phyloP scores from a whole-genome alignment of 30 jellyfish, hydroid and myxozoan genomes.

The Aurelia sp. region DNA sequence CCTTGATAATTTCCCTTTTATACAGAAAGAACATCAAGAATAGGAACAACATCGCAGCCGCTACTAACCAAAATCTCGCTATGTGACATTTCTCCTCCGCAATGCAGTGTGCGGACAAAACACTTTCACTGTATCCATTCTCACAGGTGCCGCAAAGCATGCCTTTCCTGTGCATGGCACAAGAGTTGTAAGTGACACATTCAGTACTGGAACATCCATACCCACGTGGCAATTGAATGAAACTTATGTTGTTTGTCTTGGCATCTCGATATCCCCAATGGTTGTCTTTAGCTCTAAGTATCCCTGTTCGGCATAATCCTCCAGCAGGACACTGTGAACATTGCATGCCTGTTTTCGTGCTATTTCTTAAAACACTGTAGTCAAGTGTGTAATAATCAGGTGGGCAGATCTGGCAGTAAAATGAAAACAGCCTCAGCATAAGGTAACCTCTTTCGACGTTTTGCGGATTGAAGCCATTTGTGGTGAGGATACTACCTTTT shows the following conservation, averaged over 20 bases:
- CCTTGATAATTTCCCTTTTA: background rate
- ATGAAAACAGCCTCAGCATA: background rate
- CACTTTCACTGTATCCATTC: background rate
- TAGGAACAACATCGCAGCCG: background rate
- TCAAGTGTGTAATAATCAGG: background rate
- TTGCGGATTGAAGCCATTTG: background rate
- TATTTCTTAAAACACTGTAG: background rate
- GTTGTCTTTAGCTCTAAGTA: background rate
- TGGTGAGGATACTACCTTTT: background rate
- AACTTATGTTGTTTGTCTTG: background rate
- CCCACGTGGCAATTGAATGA: background rate
- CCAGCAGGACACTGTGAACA: slow-evolving; percentile 1
- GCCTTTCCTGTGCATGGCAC: background rate
- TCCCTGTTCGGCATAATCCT: background rate
- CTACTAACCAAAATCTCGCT: background rate
- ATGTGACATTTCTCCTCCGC: background rate
- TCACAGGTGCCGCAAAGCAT: background rate
- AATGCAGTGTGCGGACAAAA: slow-evolving; percentile 6
- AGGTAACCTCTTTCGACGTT: background rate
- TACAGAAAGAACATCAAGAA: background rate
- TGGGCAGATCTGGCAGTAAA: background rate
- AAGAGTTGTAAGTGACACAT: background rate
- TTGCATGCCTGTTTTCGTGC: background rate
- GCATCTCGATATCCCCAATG: background rate
- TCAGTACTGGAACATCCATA: background rate